Evolutionary conservation across 1,140 invertebrate genomes (phyloP), one percentile per base, ranked within the genome.

Genomic region (Limonius californicus): DNA sequence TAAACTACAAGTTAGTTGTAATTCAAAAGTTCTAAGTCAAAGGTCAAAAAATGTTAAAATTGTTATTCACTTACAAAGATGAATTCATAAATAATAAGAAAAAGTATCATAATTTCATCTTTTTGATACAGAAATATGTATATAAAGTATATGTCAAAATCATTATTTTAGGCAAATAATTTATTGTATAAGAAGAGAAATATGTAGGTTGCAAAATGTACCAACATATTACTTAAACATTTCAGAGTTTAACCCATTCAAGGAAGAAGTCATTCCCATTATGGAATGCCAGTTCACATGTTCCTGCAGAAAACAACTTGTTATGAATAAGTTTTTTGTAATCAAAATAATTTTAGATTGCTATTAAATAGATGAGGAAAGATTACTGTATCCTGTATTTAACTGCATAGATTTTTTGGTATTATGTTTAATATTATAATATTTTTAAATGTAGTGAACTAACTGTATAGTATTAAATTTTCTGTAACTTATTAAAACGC

Each of bases 1-100:
- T 56, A 61, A n/a, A 61, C 39, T 61, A 54, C 23, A 60, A 50
- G 20, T 50, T 50, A 50, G 45, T 50, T 50, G 16, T 50, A 18
- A 50, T 50, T 18, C 16, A 50, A 50, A 50, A 21, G 14, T 45
- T 39, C 35, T 39, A 39, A 39, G 1, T 39, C 35, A 14, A 12
- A 14, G 2, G 8, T 39, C n/a, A 2, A n/a, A 39, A 39, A 9
- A 39, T 12, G n/a, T 39, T 39, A 39, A 12, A 12, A 39, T 6
- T 39, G n/a, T 6, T 39, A 12, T 12, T 32, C 11, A 4, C 4
- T 6, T 32, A 6, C 11, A 32, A 11, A 32, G 4, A 32, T 32
- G 27, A 32, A 4, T 11, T 32, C 4, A 32, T 11, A 32, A 32
- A 32, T 32, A 6, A n/a, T n/a, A n/a, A n/a, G n/a, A n/a, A n/a